Evolutionary conservation across 2,888 invertebrate genomes (phyloP).

Genomic region (Leucophenga montana): DNA sequence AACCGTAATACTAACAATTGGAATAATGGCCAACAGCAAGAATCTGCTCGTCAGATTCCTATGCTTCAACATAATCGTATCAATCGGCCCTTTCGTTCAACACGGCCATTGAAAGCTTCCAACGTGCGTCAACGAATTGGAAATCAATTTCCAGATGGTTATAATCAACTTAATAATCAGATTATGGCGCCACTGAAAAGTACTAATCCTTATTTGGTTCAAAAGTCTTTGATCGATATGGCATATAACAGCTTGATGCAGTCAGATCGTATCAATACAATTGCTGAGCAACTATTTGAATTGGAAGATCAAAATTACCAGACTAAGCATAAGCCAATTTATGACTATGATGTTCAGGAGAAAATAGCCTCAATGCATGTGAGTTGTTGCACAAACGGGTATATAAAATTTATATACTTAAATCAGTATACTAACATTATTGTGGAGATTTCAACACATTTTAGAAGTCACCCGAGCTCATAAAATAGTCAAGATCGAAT

Average conservation of each 20-base stretch:
- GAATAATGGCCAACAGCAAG: not conserved
- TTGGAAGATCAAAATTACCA: conserved; percentile 50
- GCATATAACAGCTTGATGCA: conserved; percentile 26
- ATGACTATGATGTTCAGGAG: conserved; percentile 61
- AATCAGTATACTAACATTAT: too few species aligned
- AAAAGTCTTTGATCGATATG: not conserved
- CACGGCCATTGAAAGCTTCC: not conserved
- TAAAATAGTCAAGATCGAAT: too few species aligned
- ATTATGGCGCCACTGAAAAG: too few species aligned
- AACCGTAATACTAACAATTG: too few species aligned
- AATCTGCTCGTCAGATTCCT: not conserved
- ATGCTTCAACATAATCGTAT: not conserved
- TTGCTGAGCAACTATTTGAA: conserved; percentile 53
- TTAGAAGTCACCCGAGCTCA: too few species aligned
- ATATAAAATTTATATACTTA: too few species aligned
- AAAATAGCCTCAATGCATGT: conserved; percentile 63
- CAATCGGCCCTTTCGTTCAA: not conserved
- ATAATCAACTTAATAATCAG: not conserved
- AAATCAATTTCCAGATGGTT: not conserved
- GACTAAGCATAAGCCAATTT: conserved; percentile 53
- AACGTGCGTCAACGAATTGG: too few species aligned
- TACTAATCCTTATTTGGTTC: too few species aligned
- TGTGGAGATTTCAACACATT: too few species aligned
- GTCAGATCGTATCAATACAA: conserved; percentile 52
- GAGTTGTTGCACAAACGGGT: too few species aligned